These are phyloP conservation scores for Epistrophella euchroma DNA, from an alignment of 2,888 invertebrate species.

Conservation along the genomic window DNA sequence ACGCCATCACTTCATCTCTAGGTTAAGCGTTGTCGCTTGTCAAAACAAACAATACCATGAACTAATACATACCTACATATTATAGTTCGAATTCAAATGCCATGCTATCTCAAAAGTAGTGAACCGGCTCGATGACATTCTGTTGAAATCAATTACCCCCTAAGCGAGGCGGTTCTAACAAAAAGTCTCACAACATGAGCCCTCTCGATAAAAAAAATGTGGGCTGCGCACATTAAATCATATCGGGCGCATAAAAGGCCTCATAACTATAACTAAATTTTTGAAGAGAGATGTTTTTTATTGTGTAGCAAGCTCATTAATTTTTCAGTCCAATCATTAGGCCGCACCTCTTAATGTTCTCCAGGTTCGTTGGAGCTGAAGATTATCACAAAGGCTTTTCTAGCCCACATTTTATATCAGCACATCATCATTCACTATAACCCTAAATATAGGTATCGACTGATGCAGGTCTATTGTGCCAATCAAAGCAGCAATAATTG, in stretches of 20 bases:
- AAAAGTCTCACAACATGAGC: slow-evolving; percentile 56
- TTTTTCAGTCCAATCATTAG: slow-evolving; percentile 66
- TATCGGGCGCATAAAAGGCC: slow-evolving; percentile 24
- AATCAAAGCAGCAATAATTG: slow-evolving; percentile 45
- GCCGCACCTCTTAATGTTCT: slow-evolving; percentile 59
- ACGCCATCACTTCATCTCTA: slow-evolving; percentile 37
- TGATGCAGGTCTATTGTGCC: slow-evolving; percentile 52
- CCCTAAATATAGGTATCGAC: not conserved
- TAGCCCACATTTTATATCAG: slow-evolving; percentile 58
- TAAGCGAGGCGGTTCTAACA: slow-evolving; percentile 50
- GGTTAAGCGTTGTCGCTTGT: slow-evolving; percentile 54
- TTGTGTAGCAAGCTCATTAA: slow-evolving; percentile 57
- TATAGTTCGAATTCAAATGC: slow-evolving; percentile 35
- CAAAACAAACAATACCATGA: slow-evolving; percentile 55
- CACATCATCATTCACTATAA: not conserved
- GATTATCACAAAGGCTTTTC: slow-evolving; percentile 7
- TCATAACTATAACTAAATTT: slow-evolving; percentile 32
- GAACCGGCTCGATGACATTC: slow-evolving; percentile 70
- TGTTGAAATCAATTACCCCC: slow-evolving; percentile 73
- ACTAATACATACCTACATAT: slow-evolving; percentile 43
- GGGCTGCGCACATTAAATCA: slow-evolving; percentile 72
- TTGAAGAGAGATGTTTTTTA: slow-evolving; percentile 53
- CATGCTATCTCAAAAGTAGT: slow-evolving; percentile 57
- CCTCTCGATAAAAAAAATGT: slow-evolving; percentile 29
- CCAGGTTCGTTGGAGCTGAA: not conserved